phyloP scores from a whole-genome alignment of 2,113 vertebrate species.

The Saguinus midas region DNA sequence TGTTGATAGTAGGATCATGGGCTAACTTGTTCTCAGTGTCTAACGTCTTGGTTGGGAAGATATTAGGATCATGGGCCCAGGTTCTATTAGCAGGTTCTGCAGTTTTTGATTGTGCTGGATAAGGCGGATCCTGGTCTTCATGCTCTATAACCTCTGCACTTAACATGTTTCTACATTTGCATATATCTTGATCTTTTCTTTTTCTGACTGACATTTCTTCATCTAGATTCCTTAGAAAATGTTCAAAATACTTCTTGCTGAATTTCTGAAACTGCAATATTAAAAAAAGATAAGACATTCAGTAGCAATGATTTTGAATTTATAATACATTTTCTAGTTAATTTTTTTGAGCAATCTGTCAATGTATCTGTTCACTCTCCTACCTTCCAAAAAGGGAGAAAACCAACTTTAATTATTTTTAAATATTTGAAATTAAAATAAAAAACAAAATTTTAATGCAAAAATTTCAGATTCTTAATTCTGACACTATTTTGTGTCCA shows the following conservation, averaged over 20 bases:
- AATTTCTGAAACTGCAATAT: constrained; percentile 67
- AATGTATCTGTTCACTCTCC: background rate
- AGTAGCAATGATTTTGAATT: constrained; percentile 42
- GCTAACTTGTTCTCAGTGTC: background rate
- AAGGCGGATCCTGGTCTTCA: constrained; percentile 80
- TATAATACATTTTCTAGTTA: constrained; percentile 2
- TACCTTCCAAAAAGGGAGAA: constrained; percentile 17
- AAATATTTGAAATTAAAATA: constrained; percentile 46
- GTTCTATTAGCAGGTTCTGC: background rate
- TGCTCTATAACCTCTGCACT: constrained; percentile 58
- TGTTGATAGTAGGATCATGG: background rate
- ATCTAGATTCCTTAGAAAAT: constrained; percentile 63
- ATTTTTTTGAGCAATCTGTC: constrained; percentile 23
- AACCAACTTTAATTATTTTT: constrained; percentile 18
- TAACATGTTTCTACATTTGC: background rate
- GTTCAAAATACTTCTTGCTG: constrained; percentile 60
- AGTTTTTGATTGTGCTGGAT: background rate
- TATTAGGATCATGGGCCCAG: background rate
- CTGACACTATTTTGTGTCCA: background rate
- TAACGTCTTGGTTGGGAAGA: background rate
- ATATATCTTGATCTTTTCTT: constrained; percentile 35
- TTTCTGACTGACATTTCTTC: constrained; percentile 40
- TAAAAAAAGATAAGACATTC: constrained; percentile 41
- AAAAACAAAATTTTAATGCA: background rate
- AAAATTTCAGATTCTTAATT: background rate